phyloP scores from a whole-genome alignment of 2,888 invertebrate species.

The Lasioglossum malachurum region DNA sequence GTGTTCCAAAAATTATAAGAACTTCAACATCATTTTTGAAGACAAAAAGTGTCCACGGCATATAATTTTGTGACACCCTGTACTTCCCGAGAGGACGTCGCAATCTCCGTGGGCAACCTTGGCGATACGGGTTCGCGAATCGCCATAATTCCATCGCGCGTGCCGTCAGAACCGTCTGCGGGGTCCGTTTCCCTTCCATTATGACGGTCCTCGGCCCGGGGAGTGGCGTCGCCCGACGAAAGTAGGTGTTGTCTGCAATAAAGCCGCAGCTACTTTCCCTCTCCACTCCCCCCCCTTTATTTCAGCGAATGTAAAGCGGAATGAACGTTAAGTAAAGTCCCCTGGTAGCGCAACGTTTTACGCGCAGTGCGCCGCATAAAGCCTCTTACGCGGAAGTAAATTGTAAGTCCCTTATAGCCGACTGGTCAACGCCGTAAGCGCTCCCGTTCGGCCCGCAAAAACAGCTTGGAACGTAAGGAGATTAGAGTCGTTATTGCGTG shows the following conservation, averaged over 20 bases:
- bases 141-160: slow-evolving; percentile 33
- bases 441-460: slow-evolving; percentile 74
- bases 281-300: background rate
- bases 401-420: slow-evolving; percentile 76
- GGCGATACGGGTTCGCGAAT: slow-evolving; percentile 8
- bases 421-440: slow-evolving; percentile 77
- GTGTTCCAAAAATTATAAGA: too few species aligned
- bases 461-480: slow-evolving; percentile 74
- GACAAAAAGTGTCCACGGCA: too few species aligned
- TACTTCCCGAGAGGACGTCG: background rate
- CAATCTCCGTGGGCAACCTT: background rate
- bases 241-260: slow-evolving; percentile 60
- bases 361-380: slow-evolving; percentile 70
- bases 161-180: slow-evolving; percentile 28
- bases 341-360: slow-evolving; percentile 71
- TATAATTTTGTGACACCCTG: too few species aligned
- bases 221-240: slow-evolving; percentile 39
- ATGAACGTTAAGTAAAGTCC: slow-evolving; percentile 71
- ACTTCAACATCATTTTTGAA: too few species aligned
- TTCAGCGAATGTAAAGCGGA: slow-evolving; percentile 67
- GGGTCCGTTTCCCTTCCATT: slow-evolving; percentile 19
- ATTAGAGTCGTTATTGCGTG: slow-evolving; percentile 77
- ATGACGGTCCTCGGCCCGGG: slow-evolving; percentile 14
- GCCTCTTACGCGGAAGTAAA: slow-evolving; percentile 78
- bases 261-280: slow-evolving; percentile 56